Evolutionary conservation across 2,797 vertebrate species (phyloP).

Genomic region (Gila robusta): DNA sequence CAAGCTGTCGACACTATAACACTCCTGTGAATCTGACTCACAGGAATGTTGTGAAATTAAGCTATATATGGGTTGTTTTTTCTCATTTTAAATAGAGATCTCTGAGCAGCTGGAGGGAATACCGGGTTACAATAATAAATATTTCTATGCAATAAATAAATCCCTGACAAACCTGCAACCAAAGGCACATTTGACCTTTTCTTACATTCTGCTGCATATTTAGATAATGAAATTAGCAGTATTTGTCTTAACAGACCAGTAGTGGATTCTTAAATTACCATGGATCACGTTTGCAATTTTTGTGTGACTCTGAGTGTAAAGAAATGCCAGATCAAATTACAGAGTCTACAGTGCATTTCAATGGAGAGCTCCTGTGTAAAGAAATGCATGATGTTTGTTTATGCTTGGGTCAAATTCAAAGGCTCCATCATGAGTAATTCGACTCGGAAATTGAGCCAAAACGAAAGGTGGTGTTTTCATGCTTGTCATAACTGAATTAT

Average conservation of each 20-base stretch:
- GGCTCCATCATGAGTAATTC: slow-evolving; percentile 41
- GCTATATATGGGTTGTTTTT: slow-evolving; percentile 20
- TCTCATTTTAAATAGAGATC: background rate
- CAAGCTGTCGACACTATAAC: slow-evolving; percentile 17
- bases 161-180: background rate
- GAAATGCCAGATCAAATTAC: slow-evolving; percentile 53
- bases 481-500: slow-evolving; percentile 54
- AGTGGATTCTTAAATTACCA: slow-evolving; percentile 29
- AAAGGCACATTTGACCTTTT: slow-evolving; percentile 1
- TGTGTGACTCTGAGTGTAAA: slow-evolving; percentile 46
- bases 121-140: background rate
- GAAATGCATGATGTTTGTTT: slow-evolving; percentile 13
- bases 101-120: slow-evolving; percentile 18
- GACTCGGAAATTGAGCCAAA: slow-evolving; percentile 34
- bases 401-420: slow-evolving; percentile 34
- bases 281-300: slow-evolving; percentile 36
- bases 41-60: slow-evolving; percentile 38
- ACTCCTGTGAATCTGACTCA: slow-evolving; percentile 37
- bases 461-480: slow-evolving; percentile 52
- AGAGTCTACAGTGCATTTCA: slow-evolving; percentile 32
- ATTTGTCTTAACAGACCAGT: slow-evolving; percentile 20
- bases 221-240: slow-evolving; percentile 47
- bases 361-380: slow-evolving; percentile 5
- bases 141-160: background rate
- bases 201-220: slow-evolving; percentile 12